These are phyloP conservation scores for Egretta garzetta DNA, from an alignment of 2,113 vertebrate genomes.

Conservation along the genomic window DNA sequence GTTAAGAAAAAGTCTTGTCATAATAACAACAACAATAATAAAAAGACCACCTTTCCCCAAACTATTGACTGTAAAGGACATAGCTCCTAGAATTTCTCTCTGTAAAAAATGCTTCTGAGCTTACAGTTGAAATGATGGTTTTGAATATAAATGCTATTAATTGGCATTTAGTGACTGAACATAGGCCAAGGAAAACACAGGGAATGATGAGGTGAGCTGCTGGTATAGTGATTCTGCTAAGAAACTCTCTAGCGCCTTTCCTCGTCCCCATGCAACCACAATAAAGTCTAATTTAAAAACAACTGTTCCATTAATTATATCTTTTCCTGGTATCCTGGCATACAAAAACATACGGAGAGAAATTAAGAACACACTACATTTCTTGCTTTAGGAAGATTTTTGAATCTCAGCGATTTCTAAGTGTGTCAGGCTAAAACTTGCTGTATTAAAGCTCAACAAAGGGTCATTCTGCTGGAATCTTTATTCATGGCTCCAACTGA, in stretches of 20 bases:
- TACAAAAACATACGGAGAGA: neutral
- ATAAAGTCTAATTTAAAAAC: conserved; percentile 49
- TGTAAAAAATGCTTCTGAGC: neutral
- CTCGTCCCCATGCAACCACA: conserved; percentile 6
- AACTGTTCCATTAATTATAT: conserved; percentile 33
- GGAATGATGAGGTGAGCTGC: conserved; percentile 73
- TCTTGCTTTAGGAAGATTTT: neutral
- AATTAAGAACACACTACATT: neutral
- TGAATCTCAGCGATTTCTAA: neutral
- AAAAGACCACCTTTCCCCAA: neutral
- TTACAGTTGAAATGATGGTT: neutral
- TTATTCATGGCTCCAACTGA: neutral
- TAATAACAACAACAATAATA: neutral
- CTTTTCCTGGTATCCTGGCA: neutral
- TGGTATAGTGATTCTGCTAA: conserved; percentile 77
- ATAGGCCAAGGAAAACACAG: conserved; percentile 71
- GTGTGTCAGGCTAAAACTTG: neutral
- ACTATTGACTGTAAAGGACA: neutral
- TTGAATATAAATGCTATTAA: conserved; percentile 71
- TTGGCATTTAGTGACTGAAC: conserved; percentile 63
- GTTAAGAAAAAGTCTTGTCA: neutral
- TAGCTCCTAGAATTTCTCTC: neutral
- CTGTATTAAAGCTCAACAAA: neutral
- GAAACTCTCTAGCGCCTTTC: conserved; percentile 57
- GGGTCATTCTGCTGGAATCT: neutral